Evolutionary conservation across 1,140 invertebrate genomes (phyloP).

Genomic region (Drosophila parvula): DNA sequence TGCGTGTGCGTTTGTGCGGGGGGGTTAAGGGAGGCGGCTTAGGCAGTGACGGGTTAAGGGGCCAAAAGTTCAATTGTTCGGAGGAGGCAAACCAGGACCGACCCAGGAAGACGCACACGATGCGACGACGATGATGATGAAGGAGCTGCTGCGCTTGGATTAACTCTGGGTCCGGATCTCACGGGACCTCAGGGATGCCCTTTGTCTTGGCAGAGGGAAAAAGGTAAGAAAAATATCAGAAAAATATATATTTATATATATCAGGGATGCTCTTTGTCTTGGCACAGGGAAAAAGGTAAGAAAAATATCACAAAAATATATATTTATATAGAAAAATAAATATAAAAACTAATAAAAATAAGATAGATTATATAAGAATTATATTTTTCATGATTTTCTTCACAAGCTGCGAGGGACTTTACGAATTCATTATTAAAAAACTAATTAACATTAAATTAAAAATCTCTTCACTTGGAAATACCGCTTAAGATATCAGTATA

Average conservation of each 20-base stretch:
- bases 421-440: too few species aligned
- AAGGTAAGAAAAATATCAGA: rapidly evolving
- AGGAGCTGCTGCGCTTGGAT: conserved; percentile 29
- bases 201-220: not conserved
- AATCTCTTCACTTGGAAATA: too few species aligned
- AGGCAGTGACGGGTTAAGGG: conserved; percentile 13
- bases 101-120: conserved; percentile 5
- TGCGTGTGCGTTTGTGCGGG: not conserved
- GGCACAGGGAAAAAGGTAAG: not conserved
- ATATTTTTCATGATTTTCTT: too few species aligned
- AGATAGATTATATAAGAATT: too few species aligned
- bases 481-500: too few species aligned
- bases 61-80: conserved; percentile 42
- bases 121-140: conserved; percentile 7
- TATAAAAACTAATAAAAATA: not conserved
- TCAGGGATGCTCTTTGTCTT: not conserved
- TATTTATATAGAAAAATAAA: not conserved
- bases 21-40: conserved; percentile 1
- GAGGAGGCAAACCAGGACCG: conserved; percentile 8
- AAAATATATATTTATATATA: not conserved
- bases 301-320: not conserved
- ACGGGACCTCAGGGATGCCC: not conserved
- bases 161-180: not conserved
- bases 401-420: too few species aligned
- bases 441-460: too few species aligned